Conservation (phyloP, 2,113 vertebrate genomes). For the Struthidea cinerea region DNA sequence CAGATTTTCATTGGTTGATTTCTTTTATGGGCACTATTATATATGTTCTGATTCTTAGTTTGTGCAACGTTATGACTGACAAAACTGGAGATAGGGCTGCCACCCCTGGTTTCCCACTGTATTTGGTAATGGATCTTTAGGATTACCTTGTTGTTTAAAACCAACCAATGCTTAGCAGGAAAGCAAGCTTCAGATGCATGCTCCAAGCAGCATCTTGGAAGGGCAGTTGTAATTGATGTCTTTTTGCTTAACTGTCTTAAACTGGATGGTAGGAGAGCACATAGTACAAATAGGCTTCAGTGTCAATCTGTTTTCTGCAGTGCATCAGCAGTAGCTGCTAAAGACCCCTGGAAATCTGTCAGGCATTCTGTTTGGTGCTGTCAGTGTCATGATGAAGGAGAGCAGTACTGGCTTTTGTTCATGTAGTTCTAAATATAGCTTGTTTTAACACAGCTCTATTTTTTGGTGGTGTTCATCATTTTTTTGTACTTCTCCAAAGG, state of each 20-base stretch:
- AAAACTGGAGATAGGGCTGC: not conserved
- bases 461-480: not conserved
- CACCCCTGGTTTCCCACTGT: not conserved
- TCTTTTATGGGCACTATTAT: not conserved
- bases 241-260: not conserved
- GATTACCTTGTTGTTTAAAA: not conserved
- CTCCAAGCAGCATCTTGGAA: not conserved
- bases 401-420: not conserved
- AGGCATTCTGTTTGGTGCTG: not conserved
- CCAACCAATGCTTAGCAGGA: not conserved
- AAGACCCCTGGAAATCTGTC: not conserved
- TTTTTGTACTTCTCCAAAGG: not conserved
- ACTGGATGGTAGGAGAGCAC: not conserved
- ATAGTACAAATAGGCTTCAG: not conserved
- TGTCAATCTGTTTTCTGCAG: not conserved
- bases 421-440: not conserved
- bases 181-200: not conserved
- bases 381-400: not conserved
- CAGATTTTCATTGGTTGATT: not conserved
- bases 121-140: not conserved
- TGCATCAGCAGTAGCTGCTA: not conserved
- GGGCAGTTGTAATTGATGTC: not conserved
- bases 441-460: not conserved
- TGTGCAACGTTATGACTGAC: not conserved
- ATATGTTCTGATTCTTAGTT: not conserved